Percentiles rank a stretch among this genome's conserved stretches.
Evolutionary conservation across 2,113 vertebrate genomes (phyloP).

Genomic region (Rhinoderma darwinii): DNA sequence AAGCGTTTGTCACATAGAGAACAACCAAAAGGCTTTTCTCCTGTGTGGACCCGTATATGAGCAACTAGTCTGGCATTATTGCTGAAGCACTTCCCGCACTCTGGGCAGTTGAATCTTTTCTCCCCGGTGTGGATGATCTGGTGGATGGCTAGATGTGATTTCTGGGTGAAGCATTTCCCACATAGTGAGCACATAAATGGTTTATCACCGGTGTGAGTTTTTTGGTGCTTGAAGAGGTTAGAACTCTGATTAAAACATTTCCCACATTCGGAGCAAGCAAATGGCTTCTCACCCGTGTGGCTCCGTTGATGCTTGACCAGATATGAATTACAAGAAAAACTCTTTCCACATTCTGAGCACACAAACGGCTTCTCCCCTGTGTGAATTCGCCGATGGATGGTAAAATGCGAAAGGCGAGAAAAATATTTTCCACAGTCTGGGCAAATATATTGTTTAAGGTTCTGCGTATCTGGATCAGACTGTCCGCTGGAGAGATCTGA

Average conservation of each 20-base stretch:
- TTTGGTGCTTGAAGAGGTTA: conserved; percentile 47
- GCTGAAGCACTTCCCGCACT: conserved; percentile 57
- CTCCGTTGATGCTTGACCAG: conserved; percentile 14
- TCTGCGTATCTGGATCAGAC: background rate
- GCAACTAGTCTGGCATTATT: conserved; percentile 41
- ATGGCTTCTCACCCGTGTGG: conserved; percentile 45
- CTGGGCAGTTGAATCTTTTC: conserved; percentile 4
- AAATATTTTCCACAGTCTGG: conserved; percentile 43
- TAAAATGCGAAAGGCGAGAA: background rate
- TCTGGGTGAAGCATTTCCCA: conserved; percentile 41
- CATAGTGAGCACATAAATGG: conserved; percentile 26
- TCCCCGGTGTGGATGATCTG: conserved; percentile 47
- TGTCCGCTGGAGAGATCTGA: background rate
- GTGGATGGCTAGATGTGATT: background rate
- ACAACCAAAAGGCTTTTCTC: conserved; percentile 40
- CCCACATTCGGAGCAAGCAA: conserved; percentile 17
- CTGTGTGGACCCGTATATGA: conserved; percentile 42
- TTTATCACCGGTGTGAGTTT: conserved; percentile 33
- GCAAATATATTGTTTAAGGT: conserved; percentile 2
- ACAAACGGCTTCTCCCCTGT: conserved; percentile 6
- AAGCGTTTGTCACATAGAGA: conserved; percentile 38
- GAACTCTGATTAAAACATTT: conserved; percentile 39
- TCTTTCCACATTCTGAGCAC: conserved; percentile 41
- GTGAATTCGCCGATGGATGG: background rate
- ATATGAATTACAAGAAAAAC: conserved; percentile 21